These are phyloP conservation scores for Sminthurides aquaticus DNA, from an alignment of 2,888 invertebrate species.

Conservation along the genomic window DNA sequence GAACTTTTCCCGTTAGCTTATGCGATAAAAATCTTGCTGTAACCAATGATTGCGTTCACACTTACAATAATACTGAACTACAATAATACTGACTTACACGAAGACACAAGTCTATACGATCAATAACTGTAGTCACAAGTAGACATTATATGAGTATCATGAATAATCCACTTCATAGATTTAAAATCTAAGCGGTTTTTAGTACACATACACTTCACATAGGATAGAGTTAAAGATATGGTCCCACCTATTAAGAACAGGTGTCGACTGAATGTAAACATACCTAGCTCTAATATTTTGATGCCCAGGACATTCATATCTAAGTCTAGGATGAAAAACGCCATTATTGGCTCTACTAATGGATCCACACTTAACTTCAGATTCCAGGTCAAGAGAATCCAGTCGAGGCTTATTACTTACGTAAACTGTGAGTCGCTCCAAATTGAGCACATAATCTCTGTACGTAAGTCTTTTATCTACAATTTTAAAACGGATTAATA, in stretches of 20 bases:
- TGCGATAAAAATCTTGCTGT: too few species aligned
- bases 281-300: constrained; percentile 47
- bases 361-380: constrained; percentile 47
- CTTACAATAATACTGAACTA: too few species aligned
- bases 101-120: too few species aligned
- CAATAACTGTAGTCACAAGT: too few species aligned
- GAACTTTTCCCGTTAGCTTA: too few species aligned
- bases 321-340: constrained; percentile 49
- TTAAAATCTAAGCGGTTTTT: too few species aligned
- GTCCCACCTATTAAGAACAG: constrained; percentile 50
- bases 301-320: constrained; percentile 49
- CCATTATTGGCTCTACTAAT: constrained; percentile 50
- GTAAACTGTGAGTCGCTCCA: constrained; percentile 51
- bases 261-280: constrained; percentile 51
- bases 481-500: background rate
- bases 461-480: constrained; percentile 45
- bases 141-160: too few species aligned
- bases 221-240: constrained; percentile 51
- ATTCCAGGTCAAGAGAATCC: constrained; percentile 42
- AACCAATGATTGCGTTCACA: too few species aligned
- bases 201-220: constrained; percentile 52
- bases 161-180: too few species aligned
- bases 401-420: constrained; percentile 48
- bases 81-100: too few species aligned
- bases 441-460: constrained; percentile 49